A percentile compares a stretch with the other conserved stretches of the same genome.
phyloP scores from a whole-genome alignment of 2,797 vertebrate species.

The Podarcis lilfordi region DNA sequence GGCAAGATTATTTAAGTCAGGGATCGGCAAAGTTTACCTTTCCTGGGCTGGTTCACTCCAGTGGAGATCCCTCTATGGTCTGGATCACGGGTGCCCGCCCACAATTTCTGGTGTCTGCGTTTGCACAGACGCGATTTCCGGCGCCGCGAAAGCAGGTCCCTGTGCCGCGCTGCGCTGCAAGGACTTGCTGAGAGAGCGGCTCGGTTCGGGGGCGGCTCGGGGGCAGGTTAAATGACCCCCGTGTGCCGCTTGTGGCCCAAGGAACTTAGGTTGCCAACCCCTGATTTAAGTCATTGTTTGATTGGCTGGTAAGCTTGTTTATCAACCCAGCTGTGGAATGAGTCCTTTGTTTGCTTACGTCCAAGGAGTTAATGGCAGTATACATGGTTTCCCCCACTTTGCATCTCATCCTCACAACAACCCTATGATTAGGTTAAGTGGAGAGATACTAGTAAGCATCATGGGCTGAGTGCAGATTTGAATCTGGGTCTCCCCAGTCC shows the following conservation, averaged over 20 bases:
- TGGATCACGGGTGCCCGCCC: accelerated
- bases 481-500: background rate
- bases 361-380: background rate
- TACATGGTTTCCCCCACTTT: background rate
- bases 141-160: too few relatives aligned
- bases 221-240: too few relatives aligned
- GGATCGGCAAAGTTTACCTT: too few relatives aligned
- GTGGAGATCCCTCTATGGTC: too few relatives aligned
- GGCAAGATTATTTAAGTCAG: background rate
- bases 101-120: too few relatives aligned
- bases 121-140: too few relatives aligned
- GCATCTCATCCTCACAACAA: background rate
- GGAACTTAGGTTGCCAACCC: too few relatives aligned
- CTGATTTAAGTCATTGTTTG: background rate
- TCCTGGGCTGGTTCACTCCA: too few relatives aligned
- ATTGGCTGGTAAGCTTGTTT: background rate
- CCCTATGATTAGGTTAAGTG: background rate
- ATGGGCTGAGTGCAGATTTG: background rate
- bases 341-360: background rate
- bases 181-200: too few relatives aligned
- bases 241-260: too few relatives aligned
- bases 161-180: background rate
- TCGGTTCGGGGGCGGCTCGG: too few relatives aligned
- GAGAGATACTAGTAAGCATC: background rate
- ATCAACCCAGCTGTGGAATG: background rate